Evolutionary conservation across 2,113 vertebrate species (phyloP), one percentile per base, ranked within the genome.

Genomic region (Orientallactaga bullata): DNA sequence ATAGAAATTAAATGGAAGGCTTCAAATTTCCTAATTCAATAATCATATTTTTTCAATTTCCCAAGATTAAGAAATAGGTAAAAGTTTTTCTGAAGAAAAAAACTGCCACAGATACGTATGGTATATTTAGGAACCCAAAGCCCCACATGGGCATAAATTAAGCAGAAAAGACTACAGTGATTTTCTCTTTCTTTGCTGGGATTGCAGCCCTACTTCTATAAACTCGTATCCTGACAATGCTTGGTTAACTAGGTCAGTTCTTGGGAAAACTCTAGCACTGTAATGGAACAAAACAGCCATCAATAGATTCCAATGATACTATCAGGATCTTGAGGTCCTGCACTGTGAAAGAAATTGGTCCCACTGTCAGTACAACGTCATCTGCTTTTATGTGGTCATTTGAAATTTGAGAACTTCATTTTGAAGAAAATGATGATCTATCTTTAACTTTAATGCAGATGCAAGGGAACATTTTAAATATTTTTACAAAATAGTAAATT

Each of bases 11-110:
- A 94, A 92, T 2, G 80, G 39, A 69, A 79, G 3, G 24, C 15
- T 9, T 26, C 7, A 42, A 63, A 76, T 95, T 82, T n/a, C 79
- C 71, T 65, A 0, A 96, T 61, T 9, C 76, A 92, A 95, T 85
- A 47, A 72, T 71, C 32, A 18, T 23, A 85, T 87, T 88, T 69
- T 69, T 68, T 30, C 47, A 88, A 8, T 71, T 92, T 74, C 7
- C 6, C 60, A 90, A 72, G 39, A 61, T 12, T 63, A 87, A 9
- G 10, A 89, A 63, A 61, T 35, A 68, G 68, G 26, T 66, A 84
- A 82, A 69, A 69, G 16, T 3, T 42, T 94, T 78, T 73, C 21
- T 47, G 13, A 91, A 72, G 30, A 12, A 58, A 42, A 23, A 47
- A 32, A 17, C 18, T 90, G 66, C 89, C 30, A 82, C 17, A 21